These are phyloP conservation scores for Anastrepha ludens DNA, from an alignment of 1,140 invertebrate species.

Conservation along the genomic window DNA sequence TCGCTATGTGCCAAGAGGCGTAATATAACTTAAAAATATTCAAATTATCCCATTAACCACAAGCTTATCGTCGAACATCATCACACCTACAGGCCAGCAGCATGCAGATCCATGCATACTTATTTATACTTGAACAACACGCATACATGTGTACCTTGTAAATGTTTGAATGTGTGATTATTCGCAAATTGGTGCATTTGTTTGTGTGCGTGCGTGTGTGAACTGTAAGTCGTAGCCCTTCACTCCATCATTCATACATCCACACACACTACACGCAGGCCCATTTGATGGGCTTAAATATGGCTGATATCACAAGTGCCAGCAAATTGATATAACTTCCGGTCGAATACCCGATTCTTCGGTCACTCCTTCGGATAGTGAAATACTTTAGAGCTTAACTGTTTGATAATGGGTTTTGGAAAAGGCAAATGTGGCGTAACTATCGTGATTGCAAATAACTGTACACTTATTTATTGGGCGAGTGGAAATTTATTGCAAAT, in stretches of 20 bases:
- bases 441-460: no score
- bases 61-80: slow-evolving; percentile 33
- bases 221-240: no score
- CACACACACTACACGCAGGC: not conserved
- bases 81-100: not conserved
- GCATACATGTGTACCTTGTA: not conserved
- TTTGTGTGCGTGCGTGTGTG: no score
- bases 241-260: not conserved
- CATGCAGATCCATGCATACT: not conserved
- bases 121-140: not conserved
- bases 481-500: not conserved
- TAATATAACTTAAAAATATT: slow-evolving; percentile 44
- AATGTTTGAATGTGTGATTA: no score
- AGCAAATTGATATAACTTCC: slow-evolving; percentile 40
- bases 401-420: not conserved
- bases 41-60: slow-evolving; percentile 49
- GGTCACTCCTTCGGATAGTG: slow-evolving; percentile 10
- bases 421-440: no score
- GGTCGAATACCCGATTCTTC: not conserved
- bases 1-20: not conserved
- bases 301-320: not conserved
- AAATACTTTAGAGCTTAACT: not conserved
- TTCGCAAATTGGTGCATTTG: no score
- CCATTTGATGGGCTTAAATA: not conserved
- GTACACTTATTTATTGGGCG: not conserved